These are phyloP conservation scores for Temnothorax rugatulus DNA, from an alignment of 2,888 invertebrate genomes.

Conservation along the genomic window DNA sequence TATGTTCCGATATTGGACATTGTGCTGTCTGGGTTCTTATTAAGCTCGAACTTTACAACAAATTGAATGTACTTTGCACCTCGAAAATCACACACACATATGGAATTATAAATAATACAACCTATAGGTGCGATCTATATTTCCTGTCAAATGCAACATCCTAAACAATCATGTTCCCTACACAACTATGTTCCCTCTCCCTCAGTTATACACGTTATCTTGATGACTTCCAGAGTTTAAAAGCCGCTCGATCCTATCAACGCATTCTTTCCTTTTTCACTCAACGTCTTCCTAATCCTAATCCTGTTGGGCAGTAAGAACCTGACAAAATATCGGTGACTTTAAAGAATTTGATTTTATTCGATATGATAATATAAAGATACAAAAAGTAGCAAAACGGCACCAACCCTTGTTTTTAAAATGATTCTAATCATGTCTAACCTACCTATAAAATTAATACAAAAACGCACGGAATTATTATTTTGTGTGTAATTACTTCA, in stretches of 20 bases:
- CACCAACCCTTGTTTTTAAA: neutral
- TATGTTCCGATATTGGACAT: too few relatives aligned
- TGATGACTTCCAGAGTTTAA: conserved; percentile 61
- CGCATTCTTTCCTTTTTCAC: neutral
- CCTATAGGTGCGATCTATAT: too few relatives aligned
- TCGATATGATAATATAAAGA: neutral
- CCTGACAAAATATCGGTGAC: neutral
- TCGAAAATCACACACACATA: neutral
- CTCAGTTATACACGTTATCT: conserved; percentile 56
- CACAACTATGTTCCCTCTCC: neutral
- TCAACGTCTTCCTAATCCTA: neutral
- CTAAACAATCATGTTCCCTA: neutral
- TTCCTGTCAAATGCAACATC: neutral
- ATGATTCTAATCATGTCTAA: neutral
- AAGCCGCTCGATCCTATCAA: conserved; percentile 46
- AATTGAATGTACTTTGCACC: too few relatives aligned
- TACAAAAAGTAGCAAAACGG: neutral
- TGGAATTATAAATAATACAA: too few relatives aligned
- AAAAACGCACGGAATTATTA: neutral
- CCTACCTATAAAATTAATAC: neutral
- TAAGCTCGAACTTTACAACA: too few relatives aligned
- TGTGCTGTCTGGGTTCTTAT: too few relatives aligned
- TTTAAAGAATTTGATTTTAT: neutral
- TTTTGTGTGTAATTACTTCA: neutral
- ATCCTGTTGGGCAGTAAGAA: neutral